A percentile compares a stretch with the other conserved stretches of the same genome.
Evolutionary conservation across 2,888 invertebrate genomes (phyloP).

Genomic region (Druceiella hillmani): DNA sequence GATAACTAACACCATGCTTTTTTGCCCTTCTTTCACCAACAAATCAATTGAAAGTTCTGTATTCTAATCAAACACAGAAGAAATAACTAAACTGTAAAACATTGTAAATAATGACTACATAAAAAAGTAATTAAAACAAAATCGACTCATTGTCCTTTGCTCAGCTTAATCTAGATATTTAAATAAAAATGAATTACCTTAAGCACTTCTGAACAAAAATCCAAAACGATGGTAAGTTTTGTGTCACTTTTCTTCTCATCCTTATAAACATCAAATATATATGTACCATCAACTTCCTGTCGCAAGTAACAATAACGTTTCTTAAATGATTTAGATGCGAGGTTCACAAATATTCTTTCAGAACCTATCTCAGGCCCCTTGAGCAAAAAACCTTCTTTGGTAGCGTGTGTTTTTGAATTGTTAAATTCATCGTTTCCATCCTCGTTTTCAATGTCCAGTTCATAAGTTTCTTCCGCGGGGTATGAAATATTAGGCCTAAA

Average conservation of each 20-base stretch:
- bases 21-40: too few species aligned
- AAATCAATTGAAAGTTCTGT: too few species aligned
- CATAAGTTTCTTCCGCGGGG: conserved; percentile 73
- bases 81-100: too few species aligned
- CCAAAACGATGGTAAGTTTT: conserved; percentile 89
- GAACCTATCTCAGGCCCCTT: conserved; percentile 89
- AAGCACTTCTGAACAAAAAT: conserved; percentile 86
- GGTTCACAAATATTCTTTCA: conserved; percentile 86
- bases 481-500: conserved; percentile 37
- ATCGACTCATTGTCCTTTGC: too few species aligned
- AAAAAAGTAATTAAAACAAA: too few species aligned
- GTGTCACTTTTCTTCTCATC: conserved; percentile 89
- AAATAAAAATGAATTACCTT: conserved; percentile 49
- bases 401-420: conserved; percentile 63
- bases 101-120: too few species aligned
- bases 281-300: conserved; percentile 87
- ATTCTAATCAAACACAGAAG: too few species aligned
- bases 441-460: conserved; percentile 86
- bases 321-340: conserved; percentile 91
- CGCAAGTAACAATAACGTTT: conserved; percentile 82
- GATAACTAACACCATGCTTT: too few species aligned
- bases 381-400: conserved; percentile 85
- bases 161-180: conserved; percentile 7
- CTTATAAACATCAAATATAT: conserved; percentile 87
- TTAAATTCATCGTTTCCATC: conserved; percentile 69